Evolutionary conservation across 2,888 invertebrate genomes (phyloP), one percentile per base, ranked within the genome.

Genomic region (Candidula unifasciata): DNA sequence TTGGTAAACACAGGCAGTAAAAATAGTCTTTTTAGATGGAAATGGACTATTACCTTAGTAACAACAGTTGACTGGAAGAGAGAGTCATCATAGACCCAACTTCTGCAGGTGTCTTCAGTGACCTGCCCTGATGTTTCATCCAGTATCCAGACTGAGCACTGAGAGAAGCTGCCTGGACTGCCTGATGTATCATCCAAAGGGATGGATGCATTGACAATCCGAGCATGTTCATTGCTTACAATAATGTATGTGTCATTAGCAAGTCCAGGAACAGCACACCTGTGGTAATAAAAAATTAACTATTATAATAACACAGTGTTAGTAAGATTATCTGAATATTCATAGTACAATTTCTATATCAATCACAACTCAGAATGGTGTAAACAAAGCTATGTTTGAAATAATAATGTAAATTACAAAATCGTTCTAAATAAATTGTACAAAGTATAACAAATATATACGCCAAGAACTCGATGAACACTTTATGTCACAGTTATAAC

Each of bases 51-150:
- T 74, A 84, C 86, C 84, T 84, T 76, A 57, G 82, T 74, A 27
- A 85, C 80, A 35, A 84, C 78, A n/a, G 86, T 77, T 2, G 86
- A 80, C 0, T 18, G 30, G 73, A 83, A 86, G 16, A 71, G 33
- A 10, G 82, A 74, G 30, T 74, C 57, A 64, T 85, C 85, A 30
- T 86, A 86, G 30, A 86, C 86, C 69, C 76, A 86, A 16, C n/a
- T 60, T 3, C 66, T 68, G 60, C 86, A 86, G 10, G 30, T 18
- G 18, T 30, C 18, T 16, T 66, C 30, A 1, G 18, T n/a, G 30
- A 54, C 30, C 57, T 80, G 69, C n/a, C 54, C 60, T 18, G 82
- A 64, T 3, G 18, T 60, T 35, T 83, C 66, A 64, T 86, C 71
- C 57, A 80, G 35, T 8, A 35, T 69, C 21, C 60, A 16, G 37